These are phyloP conservation scores for Anolis apletophallus DNA, from an alignment of 2,797 vertebrate species.

Conservation along the genomic window DNA sequence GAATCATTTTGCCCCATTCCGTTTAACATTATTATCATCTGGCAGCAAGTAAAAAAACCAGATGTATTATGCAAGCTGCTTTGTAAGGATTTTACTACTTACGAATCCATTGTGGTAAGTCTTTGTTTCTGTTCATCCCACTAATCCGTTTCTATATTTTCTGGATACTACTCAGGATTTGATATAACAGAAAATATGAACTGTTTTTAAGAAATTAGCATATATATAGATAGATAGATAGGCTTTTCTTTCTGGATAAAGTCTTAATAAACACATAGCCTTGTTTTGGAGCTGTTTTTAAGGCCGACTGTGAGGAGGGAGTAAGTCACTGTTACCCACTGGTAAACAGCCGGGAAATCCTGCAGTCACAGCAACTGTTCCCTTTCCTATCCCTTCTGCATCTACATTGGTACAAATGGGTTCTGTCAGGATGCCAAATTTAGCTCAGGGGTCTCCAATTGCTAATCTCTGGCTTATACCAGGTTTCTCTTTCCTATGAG, in stretches of 20 bases:
- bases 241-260: neutral
- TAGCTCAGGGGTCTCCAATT: neutral
- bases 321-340: neutral
- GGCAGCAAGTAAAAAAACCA: neutral
- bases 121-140: neutral
- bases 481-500: neutral
- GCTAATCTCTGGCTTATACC: neutral
- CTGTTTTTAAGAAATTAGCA: neutral
- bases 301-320: neutral
- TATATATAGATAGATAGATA: too few species aligned
- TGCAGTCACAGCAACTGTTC: neutral
- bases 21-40: constrained; percentile 78
- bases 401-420: neutral
- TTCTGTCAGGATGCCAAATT: neutral
- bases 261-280: neutral
- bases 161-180: neutral
- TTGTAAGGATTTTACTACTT: neutral
- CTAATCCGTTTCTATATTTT: neutral
- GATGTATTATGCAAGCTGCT: neutral
- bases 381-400: constrained; percentile 6
- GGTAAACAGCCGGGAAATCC: neutral
- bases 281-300: neutral
- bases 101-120: neutral
- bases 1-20: constrained; percentile 93
- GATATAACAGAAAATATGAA: too few species aligned